A percentile compares a stretch with the other conserved stretches of the same genome.
Conservation (phyloP, 2,113 vertebrate genomes). For the Engystomops pustulosus region DNA sequence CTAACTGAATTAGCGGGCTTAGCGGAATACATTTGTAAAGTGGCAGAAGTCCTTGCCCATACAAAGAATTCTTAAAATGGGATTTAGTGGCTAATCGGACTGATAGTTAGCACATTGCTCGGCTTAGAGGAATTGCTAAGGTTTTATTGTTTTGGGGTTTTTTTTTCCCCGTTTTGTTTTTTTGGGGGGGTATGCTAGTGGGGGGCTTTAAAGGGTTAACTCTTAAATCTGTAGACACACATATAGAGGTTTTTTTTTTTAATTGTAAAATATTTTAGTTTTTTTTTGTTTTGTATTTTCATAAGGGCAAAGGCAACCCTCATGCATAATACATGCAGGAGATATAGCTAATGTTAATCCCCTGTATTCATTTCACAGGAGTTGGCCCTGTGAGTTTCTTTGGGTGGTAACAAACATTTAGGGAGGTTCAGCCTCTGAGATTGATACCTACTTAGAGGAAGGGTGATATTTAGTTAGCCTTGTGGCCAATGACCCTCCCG, state of each 20-base stretch:
- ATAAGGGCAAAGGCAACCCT: background rate
- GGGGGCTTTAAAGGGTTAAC: background rate
- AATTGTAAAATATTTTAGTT: background rate
- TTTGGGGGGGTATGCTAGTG: background rate
- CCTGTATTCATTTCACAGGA: background rate
- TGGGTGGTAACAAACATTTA: conserved; percentile 34
- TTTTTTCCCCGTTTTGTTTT: no score
- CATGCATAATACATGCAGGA: conserved; percentile 14
- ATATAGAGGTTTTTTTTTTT: background rate
- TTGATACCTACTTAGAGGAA: conserved; percentile 22
- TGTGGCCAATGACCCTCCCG: background rate
- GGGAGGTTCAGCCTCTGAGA: background rate
- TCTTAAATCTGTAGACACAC: background rate
- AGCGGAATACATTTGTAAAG: conserved; percentile 89
- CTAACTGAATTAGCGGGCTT: conserved; percentile 89
- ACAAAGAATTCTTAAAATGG: conserved; percentile 86
- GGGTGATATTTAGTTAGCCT: background rate
- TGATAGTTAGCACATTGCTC: conserved; percentile 82
- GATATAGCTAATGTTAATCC: conserved; percentile 3
- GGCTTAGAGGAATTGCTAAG: conserved; percentile 77
- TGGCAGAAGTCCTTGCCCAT: conserved; percentile 85
- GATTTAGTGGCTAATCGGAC: conserved; percentile 82
- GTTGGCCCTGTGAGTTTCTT: background rate
- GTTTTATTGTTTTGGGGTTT: conserved; percentile 83
- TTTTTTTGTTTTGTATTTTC: background rate